Conservation (phyloP, 2,888 invertebrate species). For the Perizoma affinitatum region DNA sequence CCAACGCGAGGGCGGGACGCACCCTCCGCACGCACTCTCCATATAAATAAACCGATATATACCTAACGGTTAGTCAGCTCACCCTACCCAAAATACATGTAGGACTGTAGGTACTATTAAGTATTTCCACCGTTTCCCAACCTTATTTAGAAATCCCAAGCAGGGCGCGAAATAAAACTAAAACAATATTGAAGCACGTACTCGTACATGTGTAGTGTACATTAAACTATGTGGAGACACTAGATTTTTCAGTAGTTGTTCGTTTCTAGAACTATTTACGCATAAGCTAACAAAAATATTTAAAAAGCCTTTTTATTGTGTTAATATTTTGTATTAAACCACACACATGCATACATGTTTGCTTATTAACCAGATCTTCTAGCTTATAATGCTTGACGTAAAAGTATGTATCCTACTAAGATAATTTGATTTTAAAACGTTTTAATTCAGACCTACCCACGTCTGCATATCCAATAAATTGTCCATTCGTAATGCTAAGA, state of each 20-base stretch:
- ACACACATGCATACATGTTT: too few relatives aligned
- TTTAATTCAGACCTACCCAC: too few relatives aligned
- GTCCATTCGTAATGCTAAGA: too few relatives aligned
- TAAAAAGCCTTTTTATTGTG: too few relatives aligned
- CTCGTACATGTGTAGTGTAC: constrained; percentile 29
- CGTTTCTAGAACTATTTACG: too few relatives aligned
- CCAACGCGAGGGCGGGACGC: constrained; percentile 50
- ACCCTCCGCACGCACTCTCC: constrained; percentile 76
- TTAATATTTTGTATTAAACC: too few relatives aligned
- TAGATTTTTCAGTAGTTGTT: constrained; percentile 23
- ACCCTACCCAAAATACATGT: constrained; percentile 54
- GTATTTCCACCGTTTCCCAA: constrained; percentile 47
- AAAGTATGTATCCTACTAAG: too few relatives aligned
- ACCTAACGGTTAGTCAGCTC: constrained; percentile 58
- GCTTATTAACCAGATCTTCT: too few relatives aligned
- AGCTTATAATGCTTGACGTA: too few relatives aligned
- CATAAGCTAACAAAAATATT: too few relatives aligned
- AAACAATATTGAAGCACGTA: constrained; percentile 40
- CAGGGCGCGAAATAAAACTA: constrained; percentile 29
- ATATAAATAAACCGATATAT: constrained; percentile 82
- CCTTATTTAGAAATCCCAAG: constrained; percentile 31
- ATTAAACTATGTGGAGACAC: constrained; percentile 24
- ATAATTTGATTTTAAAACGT: too few relatives aligned
- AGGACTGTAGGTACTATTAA: constrained; percentile 44
- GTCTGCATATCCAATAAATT: too few relatives aligned